phyloP scores from a whole-genome alignment of 2,113 vertebrate genomes.

The Ornithorhynchus anatinus region DNA sequence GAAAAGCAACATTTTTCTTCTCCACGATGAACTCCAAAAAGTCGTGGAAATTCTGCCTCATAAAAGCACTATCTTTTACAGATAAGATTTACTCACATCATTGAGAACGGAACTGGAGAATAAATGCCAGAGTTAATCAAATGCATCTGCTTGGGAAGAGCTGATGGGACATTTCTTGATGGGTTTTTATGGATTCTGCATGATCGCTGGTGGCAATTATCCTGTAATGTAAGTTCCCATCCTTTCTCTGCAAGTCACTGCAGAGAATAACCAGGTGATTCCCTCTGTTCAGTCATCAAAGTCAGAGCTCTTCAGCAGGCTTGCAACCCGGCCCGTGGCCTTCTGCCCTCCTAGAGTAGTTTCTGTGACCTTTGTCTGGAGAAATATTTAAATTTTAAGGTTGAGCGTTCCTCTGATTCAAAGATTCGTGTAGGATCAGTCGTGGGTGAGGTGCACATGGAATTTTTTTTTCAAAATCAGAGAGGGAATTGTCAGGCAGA shows the following conservation, averaged over 20 bases:
- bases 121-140: constrained; percentile 16
- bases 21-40: constrained; percentile 26
- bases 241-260: constrained; percentile 1
- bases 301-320: not conserved
- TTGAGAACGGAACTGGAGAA: constrained; percentile 45
- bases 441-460: not conserved
- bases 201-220: not conserved
- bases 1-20: not conserved
- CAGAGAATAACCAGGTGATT: not conserved
- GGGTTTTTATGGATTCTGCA: not conserved
- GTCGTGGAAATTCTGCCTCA: constrained; percentile 42
- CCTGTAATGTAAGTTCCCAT: not conserved
- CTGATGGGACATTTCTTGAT: constrained; percentile 19
- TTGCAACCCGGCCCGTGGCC: not conserved
- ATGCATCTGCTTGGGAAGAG: constrained; percentile 16
- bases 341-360: not conserved
- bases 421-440: not conserved
- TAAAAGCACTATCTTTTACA: constrained; percentile 46
- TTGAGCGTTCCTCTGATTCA: constrained; percentile 14
- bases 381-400: not conserved
- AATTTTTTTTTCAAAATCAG: not conserved
- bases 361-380: constrained; percentile 10
- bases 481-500: constrained; percentile 1
- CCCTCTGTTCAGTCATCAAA: not conserved
- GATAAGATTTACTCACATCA: constrained; percentile 42